Conservation (phyloP, 2,888 invertebrate species). For the Disparrhopalites patrizii region DNA sequence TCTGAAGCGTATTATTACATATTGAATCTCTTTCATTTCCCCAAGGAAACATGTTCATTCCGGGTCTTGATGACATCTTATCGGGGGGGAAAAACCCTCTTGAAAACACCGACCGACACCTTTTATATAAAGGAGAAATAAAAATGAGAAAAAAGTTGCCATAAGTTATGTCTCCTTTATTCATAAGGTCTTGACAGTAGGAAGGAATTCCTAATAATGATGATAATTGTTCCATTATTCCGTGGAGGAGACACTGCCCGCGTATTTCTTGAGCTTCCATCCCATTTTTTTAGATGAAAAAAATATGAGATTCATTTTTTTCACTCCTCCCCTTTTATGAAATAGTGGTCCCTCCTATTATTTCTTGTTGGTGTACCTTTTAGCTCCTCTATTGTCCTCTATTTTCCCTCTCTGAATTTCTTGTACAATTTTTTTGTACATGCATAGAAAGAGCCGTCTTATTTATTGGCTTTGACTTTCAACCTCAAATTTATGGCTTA, state of each 20-base stretch:
- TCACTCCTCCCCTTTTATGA: too few species aligned
- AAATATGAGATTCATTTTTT: too few species aligned
- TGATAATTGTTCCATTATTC: too few species aligned
- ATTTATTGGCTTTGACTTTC: not conserved
- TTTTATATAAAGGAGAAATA: not conserved
- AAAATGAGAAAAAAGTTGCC: not conserved
- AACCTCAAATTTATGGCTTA: not conserved
- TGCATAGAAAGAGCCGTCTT: too few species aligned
- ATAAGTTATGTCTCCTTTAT: conserved; percentile 9
- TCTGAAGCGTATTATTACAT: too few species aligned
- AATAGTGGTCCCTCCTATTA: too few species aligned
- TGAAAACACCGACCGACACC: conserved; percentile 1
- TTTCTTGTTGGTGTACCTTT: not conserved
- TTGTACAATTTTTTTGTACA: not conserved
- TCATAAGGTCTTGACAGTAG: not conserved
- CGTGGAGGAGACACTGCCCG: not conserved
- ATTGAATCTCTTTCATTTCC: too few species aligned
- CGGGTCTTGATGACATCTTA: conserved; percentile 11
- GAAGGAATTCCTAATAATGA: not conserved
- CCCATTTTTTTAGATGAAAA: not conserved
- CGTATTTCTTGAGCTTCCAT: not conserved
- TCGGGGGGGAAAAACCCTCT: not conserved
- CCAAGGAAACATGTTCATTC: conserved; percentile 20
- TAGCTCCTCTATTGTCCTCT: not conserved
- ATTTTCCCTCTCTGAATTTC: not conserved